phyloP scores from a whole-genome alignment of 2,888 invertebrate species.

The Tetragonula carbonaria region DNA sequence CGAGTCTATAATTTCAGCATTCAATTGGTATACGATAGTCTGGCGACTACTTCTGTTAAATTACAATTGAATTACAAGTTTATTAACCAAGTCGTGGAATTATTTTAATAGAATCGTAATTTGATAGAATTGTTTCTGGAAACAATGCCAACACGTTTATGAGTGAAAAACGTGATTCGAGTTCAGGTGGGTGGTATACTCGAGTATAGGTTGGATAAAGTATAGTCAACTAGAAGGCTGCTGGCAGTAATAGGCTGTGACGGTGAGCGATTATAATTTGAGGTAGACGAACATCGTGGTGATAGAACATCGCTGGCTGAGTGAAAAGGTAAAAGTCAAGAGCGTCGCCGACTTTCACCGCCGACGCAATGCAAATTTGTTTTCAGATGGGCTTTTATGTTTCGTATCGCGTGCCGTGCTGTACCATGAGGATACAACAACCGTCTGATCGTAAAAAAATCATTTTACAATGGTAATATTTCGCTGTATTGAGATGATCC shows the following conservation, averaged over 20 bases:
- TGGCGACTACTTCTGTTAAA: too few species aligned
- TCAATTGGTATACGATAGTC: too few species aligned
- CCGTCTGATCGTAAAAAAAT: too few species aligned
- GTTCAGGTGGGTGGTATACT: not conserved
- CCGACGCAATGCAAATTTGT: constrained; percentile 45
- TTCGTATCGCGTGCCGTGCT: fast-evolving
- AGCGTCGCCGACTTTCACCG: constrained; percentile 55
- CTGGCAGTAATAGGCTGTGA: not conserved
- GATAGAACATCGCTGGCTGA: constrained; percentile 10
- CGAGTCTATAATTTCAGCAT: too few species aligned
- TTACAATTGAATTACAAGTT: too few species aligned
- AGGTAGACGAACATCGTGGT: not conserved
- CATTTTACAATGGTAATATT: too few species aligned
- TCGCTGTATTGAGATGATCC: not conserved
- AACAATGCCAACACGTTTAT: too few species aligned
- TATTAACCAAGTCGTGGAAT: too few species aligned
- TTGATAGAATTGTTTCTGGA: too few species aligned
- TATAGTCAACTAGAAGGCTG: not conserved
- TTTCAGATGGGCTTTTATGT: constrained; percentile 10
- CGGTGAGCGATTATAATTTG: not conserved
- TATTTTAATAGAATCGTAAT: too few species aligned
- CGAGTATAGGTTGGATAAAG: not conserved
- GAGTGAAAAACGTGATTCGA: not conserved
- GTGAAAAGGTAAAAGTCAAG: constrained; percentile 58
- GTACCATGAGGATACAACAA: not conserved